Conservation (phyloP, 64 coral and sea anemone species). For the Hydrozoanthus tunicans region DNA sequence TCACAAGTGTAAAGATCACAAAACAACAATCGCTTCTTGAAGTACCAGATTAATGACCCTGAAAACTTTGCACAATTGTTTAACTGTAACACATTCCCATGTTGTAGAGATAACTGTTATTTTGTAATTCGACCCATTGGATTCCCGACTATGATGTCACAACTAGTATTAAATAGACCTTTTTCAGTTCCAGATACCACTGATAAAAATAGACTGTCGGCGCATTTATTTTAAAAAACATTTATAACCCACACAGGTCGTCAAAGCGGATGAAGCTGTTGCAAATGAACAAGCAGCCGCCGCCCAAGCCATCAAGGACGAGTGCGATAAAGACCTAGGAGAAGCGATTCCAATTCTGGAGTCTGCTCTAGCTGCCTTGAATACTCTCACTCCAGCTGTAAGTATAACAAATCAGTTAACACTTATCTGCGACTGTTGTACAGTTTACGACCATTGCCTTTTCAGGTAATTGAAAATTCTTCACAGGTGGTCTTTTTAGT, state of each 20-base stretch:
- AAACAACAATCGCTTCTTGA: too few relatives aligned
- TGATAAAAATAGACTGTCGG: not conserved
- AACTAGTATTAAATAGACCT: too few relatives aligned
- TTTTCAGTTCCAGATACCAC: too few relatives aligned
- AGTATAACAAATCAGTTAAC: not conserved
- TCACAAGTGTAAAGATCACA: too few relatives aligned
- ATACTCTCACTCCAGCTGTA: conserved; percentile 87
- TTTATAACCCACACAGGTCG: conserved; percentile 58
- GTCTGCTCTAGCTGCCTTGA: conserved; percentile 90
- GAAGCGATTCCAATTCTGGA: conserved; percentile 98
- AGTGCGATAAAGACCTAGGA: conserved; percentile 93
- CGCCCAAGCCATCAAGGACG: conserved; percentile 98
- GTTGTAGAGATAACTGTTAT: too few relatives aligned
- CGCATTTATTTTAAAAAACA: not conserved
- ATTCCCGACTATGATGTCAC: too few relatives aligned
- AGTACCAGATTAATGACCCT: too few relatives aligned
- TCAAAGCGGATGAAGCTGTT: conserved; percentile 97
- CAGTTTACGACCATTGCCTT: not conserved
- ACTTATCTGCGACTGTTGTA: not conserved
- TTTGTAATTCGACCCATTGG: too few relatives aligned
- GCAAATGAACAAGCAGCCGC: conserved; percentile 97
- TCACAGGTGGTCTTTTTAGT: not conserved
- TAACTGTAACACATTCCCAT: too few relatives aligned
- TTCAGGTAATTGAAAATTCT: not conserved
- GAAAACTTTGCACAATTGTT: too few relatives aligned